These are phyloP conservation scores for Druceiella hillmani DNA, from an alignment of 2,888 invertebrate species.

Conservation along the genomic window DNA sequence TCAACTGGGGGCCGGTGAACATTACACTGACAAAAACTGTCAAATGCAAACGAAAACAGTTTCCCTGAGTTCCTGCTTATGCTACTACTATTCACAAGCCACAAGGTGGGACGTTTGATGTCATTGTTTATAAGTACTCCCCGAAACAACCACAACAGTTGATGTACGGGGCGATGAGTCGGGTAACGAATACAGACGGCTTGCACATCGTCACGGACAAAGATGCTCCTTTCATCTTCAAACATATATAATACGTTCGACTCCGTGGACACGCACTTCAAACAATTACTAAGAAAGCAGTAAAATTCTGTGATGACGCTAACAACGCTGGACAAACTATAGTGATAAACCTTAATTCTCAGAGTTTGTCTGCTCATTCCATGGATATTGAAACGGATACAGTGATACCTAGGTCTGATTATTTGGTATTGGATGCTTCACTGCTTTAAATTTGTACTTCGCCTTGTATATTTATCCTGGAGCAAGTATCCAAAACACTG, in stretches of 20 bases:
- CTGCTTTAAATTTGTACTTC: constrained; percentile 22
- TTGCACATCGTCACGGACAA: constrained; percentile 16
- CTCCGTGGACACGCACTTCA: constrained; percentile 20
- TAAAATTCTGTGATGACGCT: constrained; percentile 20
- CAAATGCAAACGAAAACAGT: constrained; percentile 23
- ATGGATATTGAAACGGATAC: no score
- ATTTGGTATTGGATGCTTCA: constrained; percentile 23
- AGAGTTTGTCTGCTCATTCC: no score
- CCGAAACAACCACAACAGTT: constrained; percentile 19
- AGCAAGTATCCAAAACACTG: constrained; percentile 17
- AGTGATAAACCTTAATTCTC: constrained; percentile 17
- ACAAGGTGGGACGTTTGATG: constrained; percentile 23
- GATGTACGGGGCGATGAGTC: constrained; percentile 17
- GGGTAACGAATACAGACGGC: no score
- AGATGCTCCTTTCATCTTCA: constrained; percentile 13
- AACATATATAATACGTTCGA: constrained; percentile 21
- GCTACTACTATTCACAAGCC: constrained; percentile 19
- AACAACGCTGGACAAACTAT: constrained; percentile 19
- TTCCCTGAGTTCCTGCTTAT: no score
- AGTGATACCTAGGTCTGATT: constrained; percentile 20
- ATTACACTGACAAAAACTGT: constrained; percentile 22
- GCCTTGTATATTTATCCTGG: constrained; percentile 24
- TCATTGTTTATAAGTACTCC: constrained; percentile 22
- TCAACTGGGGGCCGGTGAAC: constrained; percentile 18
- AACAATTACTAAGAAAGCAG: constrained; percentile 20